Conservation (phyloP, 2,888 invertebrate species). For the Phalera bucephala region DNA sequence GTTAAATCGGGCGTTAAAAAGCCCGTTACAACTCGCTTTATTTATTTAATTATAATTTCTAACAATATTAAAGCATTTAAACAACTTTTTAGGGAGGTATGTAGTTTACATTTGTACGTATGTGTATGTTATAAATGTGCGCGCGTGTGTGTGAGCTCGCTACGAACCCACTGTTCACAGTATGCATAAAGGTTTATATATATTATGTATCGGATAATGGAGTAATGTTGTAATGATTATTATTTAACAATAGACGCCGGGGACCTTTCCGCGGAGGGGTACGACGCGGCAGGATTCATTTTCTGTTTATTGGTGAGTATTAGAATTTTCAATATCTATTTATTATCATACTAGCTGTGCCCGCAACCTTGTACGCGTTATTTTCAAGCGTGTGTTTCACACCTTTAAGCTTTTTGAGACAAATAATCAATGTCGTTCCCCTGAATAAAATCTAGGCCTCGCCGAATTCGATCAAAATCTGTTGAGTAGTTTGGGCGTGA, state of each 20-base stretch:
- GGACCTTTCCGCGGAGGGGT: slow-evolving; percentile 45
- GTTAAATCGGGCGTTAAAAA: slow-evolving; percentile 15
- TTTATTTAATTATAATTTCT: slow-evolving; percentile 51
- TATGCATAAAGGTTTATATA: slow-evolving; percentile 21
- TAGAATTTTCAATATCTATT: too few relatives aligned
- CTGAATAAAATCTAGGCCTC: too few relatives aligned
- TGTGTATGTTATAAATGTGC: slow-evolving; percentile 8
- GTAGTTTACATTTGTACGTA: slow-evolving; percentile 46
- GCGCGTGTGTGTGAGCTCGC: slow-evolving; percentile 17
- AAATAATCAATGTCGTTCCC: too few relatives aligned
- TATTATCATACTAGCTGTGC: too few relatives aligned
- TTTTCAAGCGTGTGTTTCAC: too few relatives aligned
- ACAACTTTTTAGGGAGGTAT: slow-evolving; percentile 48
- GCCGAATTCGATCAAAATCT: too few relatives aligned
- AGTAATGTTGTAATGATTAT: slow-evolving; percentile 28
- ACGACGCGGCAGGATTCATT: slow-evolving; percentile 51
- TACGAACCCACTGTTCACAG: slow-evolving; percentile 30
- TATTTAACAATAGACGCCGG: slow-evolving; percentile 35
- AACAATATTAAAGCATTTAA: slow-evolving; percentile 67
- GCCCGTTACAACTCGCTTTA: slow-evolving; percentile 42
- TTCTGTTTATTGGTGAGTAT: slow-evolving; percentile 69
- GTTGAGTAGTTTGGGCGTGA: too few relatives aligned
- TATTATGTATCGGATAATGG: slow-evolving; percentile 36
- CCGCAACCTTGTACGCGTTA: too few relatives aligned
- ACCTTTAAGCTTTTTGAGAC: too few relatives aligned